These are phyloP conservation scores for Glaucopsyche alexis DNA, from an alignment of 2,888 invertebrate species.

Conservation along the genomic window DNA sequence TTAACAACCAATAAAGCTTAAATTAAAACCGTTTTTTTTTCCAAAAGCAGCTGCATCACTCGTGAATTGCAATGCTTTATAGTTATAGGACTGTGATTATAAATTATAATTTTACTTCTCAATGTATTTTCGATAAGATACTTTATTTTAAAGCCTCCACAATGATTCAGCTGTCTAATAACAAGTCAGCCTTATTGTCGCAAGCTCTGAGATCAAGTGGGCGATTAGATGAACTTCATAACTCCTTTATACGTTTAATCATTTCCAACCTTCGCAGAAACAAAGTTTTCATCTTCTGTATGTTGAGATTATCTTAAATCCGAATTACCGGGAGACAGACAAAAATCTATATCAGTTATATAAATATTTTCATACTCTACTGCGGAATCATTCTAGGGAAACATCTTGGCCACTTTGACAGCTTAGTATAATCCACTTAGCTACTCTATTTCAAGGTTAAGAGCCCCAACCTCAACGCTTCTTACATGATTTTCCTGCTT, in stretches of 20 bases:
- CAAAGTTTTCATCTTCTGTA: conserved; percentile 2
- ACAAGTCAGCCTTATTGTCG: not conserved
- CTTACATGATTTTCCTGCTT: not conserved
- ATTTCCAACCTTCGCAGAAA: not conserved
- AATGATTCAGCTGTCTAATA: not conserved
- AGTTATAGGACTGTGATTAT: not conserved
- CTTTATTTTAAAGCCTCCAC: not conserved
- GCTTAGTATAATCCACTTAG: not conserved
- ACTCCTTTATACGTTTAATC: conserved; percentile 8
- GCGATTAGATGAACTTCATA: conserved; percentile 4
- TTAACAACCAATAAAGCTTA: not conserved
- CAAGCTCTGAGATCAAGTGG: not conserved
- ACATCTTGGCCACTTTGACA: not conserved
- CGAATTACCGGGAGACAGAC: no score
- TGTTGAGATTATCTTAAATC: not conserved
- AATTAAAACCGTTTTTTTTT: not conserved
- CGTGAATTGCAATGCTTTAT: not conserved
- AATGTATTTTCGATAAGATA: not conserved
- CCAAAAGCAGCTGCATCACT: not conserved
- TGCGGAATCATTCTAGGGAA: not conserved
- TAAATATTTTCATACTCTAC: not conserved
- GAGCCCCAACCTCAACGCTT: not conserved
- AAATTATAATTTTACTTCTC: no score
- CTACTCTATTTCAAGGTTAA: not conserved
- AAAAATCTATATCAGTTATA: no score